Percentiles rank a stretch among this genome's conserved stretches.
phyloP scores from a whole-genome alignment of 2,888 invertebrate genomes.

The Sipha maydis region DNA sequence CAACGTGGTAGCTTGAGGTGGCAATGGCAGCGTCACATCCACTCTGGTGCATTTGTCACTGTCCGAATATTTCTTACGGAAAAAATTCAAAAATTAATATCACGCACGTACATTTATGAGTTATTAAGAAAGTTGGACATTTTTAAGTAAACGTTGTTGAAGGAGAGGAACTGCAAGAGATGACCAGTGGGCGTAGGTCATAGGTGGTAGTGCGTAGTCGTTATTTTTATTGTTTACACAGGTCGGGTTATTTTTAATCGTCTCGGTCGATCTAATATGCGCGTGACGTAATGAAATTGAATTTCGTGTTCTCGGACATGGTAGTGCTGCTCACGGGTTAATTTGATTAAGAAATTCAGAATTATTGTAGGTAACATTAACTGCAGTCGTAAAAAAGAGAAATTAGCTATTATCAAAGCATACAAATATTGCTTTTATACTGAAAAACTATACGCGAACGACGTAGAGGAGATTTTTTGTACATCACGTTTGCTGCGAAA shows the following conservation, averaged over 20 bases:
- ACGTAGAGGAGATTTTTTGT: too few relatives aligned
- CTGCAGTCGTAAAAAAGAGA: too few relatives aligned
- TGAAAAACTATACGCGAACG: too few relatives aligned
- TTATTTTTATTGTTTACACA: not conserved
- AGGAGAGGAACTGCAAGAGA: too few relatives aligned
- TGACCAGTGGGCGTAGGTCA: too few relatives aligned
- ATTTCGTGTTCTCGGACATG: not conserved
- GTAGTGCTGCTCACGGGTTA: not conserved
- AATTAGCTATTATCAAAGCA: too few relatives aligned
- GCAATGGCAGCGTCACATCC: constrained; percentile 48
- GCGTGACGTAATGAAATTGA: not conserved
- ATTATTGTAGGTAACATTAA: too few relatives aligned
- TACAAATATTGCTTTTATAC: too few relatives aligned
- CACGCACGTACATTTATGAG: too few relatives aligned
- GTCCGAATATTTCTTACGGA: constrained; percentile 23
- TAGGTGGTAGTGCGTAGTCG: too few relatives aligned
- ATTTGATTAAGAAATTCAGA: not conserved
- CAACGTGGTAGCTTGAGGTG: constrained; percentile 48
- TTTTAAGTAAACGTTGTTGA: not conserved
- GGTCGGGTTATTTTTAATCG: not conserved
- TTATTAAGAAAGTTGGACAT: too few relatives aligned
- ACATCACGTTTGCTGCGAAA: too few relatives aligned
- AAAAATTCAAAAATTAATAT: not conserved
- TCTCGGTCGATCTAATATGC: not conserved
- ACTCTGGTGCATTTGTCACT: constrained; percentile 47